A percentile compares a stretch with the other conserved stretches of the same genome.
Conservation (phyloP, 2,113 vertebrate species). For the Silurus asotus region DNA sequence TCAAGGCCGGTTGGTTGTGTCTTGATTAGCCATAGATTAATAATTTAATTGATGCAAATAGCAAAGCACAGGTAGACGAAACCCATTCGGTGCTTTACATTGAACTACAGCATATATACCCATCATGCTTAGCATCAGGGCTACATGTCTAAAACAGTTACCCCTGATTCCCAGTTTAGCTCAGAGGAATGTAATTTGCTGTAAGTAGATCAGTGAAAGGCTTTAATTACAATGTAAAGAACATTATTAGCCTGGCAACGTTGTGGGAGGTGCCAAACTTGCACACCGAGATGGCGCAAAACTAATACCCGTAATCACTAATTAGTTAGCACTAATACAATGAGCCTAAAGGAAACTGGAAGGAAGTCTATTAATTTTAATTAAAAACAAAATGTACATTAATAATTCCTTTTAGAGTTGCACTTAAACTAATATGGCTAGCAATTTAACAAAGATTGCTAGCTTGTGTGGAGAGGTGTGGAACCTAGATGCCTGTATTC, state of each 20-base stretch:
- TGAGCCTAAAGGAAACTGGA: conserved; percentile 29
- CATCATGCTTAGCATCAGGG: not conserved
- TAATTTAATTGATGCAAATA: not conserved
- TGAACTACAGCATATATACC: not conserved
- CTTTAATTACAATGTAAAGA: conserved; percentile 53
- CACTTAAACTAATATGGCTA: not conserved
- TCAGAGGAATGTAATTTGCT: conserved; percentile 46
- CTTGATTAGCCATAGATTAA: not conserved
- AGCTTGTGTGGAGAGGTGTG: too few species aligned
- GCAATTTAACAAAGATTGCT: not conserved
- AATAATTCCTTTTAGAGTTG: not conserved
- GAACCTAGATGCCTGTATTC: not conserved
- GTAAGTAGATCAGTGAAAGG: conserved; percentile 33
- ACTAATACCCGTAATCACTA: conserved; percentile 52
- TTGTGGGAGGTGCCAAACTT: conserved; percentile 25
- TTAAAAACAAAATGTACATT: not conserved
- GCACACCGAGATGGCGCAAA: conserved; percentile 9
- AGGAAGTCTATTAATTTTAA: not conserved
- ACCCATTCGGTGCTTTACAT: not conserved
- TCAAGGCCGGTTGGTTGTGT: not conserved
- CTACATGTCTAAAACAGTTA: conserved; percentile 20
- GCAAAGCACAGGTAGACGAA: not conserved
- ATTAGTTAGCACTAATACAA: conserved; percentile 45
- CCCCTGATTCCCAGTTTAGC: conserved; percentile 25
- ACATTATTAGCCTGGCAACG: conserved; percentile 34